Percentiles rank a stretch among this genome's conserved stretches.
Conservation (phyloP, 23 tunicate species). For the Clavelina lepadiformis region DNA sequence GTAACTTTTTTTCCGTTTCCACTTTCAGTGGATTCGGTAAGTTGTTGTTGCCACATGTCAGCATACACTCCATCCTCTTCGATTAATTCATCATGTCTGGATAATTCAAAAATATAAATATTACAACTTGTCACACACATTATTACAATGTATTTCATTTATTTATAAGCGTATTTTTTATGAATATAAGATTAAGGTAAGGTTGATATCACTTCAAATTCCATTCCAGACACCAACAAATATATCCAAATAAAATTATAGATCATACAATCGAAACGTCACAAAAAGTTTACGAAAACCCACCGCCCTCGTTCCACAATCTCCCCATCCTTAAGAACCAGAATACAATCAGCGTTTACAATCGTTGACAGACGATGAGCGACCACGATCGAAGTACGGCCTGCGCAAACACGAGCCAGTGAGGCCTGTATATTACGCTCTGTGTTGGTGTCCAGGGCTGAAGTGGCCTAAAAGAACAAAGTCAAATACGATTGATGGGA, state of each 20-base stretch:
- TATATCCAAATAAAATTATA: no score
- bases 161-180: no score
- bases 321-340: conserved; percentile 92
- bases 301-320: conserved; percentile 89
- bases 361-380: conserved; percentile 93
- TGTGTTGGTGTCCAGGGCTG: conserved; percentile 89
- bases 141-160: no score
- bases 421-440: conserved; percentile 94
- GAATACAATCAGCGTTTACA: conserved; percentile 75
- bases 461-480: conserved; percentile 62
- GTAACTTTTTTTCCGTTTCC: no score
- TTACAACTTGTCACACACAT: no score
- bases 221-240: no score
- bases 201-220: no score
- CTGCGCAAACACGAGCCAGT: conserved; percentile 60
- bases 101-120: background rate
- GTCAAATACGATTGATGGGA: background rate
- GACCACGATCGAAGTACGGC: conserved; percentile 77
- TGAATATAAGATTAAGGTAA: no score
- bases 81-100: conserved; percentile 75
- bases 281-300: background rate
- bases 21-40: conserved; percentile 32
- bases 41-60: conserved; percentile 79
- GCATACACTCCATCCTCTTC: conserved; percentile 46
- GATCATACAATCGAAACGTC: background rate